Evolutionary conservation across 2,113 vertebrate species (phyloP), one percentile per base, ranked within the genome.

Genomic region (Pelusios castaneus): DNA sequence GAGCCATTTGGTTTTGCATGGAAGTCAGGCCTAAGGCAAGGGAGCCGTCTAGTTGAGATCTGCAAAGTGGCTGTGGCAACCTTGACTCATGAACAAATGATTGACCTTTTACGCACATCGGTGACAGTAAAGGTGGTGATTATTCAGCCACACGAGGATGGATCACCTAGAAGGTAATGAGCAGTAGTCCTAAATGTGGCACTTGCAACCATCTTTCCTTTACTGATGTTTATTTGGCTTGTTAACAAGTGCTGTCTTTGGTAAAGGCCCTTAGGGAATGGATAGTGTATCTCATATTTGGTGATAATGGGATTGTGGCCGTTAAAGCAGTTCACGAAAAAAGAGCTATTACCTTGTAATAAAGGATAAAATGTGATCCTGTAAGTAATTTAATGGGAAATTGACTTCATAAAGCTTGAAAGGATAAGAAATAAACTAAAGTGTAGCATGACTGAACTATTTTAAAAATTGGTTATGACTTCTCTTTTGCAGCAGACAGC

Each of bases 1-100:
- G 99, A 99, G 92, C 99, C 99, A 13, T 99, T 99, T 19, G 99
- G 99, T 79, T 99, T 99, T 41, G 99, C 99, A 27, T 99, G 99
- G 99, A 99, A 99, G 94, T 99, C 99, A 0, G 99, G 99, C 29
- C 97, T 99, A 6, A 98, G 99, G 80, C 99, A 99, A 90, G 99
- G 99, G 75, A 99, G 99, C 96, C 99, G 99, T 9, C 98, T 99
- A 19, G 99, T 99, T 87, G 99, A 99, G 97, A 99, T 99, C 96
- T 99, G 99, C 96, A 99, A 99, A 96, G 99, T 99, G 95, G 99
- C 99, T 0, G 99, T 99, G 84, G 99, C 99, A 24, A 99, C 99
- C 0, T 98, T 99, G 95, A 99, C 99, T 51, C 99, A 99, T 0
- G 99, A 99, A 96, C 99, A 99, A 96, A 99, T 99, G 99, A 99